Evolutionary conservation across 2,888 invertebrate species (phyloP), one percentile per base, ranked within the genome.

Genomic region (Antheraea assamensis): DNA sequence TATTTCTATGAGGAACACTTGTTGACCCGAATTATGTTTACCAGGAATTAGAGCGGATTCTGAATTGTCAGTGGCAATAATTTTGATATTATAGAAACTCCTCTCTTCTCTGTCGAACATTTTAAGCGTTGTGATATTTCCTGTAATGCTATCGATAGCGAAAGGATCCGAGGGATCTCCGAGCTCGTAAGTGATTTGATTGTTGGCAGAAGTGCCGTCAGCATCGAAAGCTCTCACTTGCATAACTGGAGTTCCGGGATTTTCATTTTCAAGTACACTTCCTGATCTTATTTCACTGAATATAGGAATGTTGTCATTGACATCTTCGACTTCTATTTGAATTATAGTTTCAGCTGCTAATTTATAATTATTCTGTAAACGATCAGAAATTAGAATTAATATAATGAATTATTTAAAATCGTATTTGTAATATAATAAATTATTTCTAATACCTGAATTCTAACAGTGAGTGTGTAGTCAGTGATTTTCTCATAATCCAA

Each of bases 61-160:
- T 0, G 97, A 97, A 85, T 98, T 98, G 88, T 99, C 99, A 31
- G 96, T 96, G 0, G 99, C 99, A 81, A 97, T 97, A 7, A 99
- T 97, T 86, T 98, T 98, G 7, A 99, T 96, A 85, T 97, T 98
- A 87, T 98, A 99, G 74, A 97, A 97, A 85, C 97, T 97, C 71
- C 96, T 95, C 75, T 95, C 93, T 94, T 99, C 99, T 73, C 99
- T 95, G 90, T 99, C 99, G 88, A 99, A 99, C 76, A 95, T 95
- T 73, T 96, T 96, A 52, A 96, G 89, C 0, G 98, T 98, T 0
- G 97, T 98, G 49, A 99, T 98, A 81, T 98, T 97, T 13, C 99
- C 99, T 19, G 98, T 98, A n/a, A 96, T 86, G 7, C 95, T 93
- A 88, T 99, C 98, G 74, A 99, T 98, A 17, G 96, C 94, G 87